phyloP scores from a whole-genome alignment of 2,888 invertebrate species.

The Cryptus armator region DNA sequence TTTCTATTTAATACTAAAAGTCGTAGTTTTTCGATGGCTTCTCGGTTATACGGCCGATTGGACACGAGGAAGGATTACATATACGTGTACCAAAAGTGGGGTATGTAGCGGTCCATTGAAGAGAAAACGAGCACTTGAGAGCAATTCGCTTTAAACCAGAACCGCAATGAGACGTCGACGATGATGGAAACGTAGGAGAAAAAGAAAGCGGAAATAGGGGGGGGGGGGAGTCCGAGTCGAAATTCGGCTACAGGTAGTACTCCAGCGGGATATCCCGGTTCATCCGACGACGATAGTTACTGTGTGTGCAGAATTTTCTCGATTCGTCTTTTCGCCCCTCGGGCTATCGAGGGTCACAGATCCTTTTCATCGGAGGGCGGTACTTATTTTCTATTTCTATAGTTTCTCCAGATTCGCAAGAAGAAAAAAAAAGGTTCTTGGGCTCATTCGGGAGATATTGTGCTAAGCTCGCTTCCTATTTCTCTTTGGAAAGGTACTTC shows the following conservation, averaged over 20 bases:
- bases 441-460: slow-evolving; percentile 51
- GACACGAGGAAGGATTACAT: neutral
- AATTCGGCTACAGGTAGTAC: slow-evolving; percentile 33
- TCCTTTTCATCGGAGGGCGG: neutral
- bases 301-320: slow-evolving; percentile 46
- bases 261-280: neutral
- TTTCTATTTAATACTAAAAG: neutral
- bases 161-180: neutral
- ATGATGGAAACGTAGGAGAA: slow-evolving; percentile 24
- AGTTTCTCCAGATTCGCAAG: slow-evolving; percentile 27
- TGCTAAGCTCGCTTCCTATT: slow-evolving; percentile 37
- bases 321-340: slow-evolving; percentile 21
- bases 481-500: slow-evolving; percentile 10
- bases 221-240: slow-evolving; percentile 35
- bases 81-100: slow-evolving; percentile 1
- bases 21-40: neutral
- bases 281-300: neutral
- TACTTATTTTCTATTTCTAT: slow-evolving; percentile 15
- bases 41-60: slow-evolving; percentile 4
- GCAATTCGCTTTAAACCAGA: slow-evolving; percentile 26
- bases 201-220: slow-evolving; percentile 7
- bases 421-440: slow-evolving; percentile 31
- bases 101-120: neutral
- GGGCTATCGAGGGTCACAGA: slow-evolving; percentile 1
- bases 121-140: slow-evolving; percentile 1